These are phyloP conservation scores for Gadopsis bispinosus DNA, from an alignment of 2,797 vertebrate genomes.

Conservation along the genomic window DNA sequence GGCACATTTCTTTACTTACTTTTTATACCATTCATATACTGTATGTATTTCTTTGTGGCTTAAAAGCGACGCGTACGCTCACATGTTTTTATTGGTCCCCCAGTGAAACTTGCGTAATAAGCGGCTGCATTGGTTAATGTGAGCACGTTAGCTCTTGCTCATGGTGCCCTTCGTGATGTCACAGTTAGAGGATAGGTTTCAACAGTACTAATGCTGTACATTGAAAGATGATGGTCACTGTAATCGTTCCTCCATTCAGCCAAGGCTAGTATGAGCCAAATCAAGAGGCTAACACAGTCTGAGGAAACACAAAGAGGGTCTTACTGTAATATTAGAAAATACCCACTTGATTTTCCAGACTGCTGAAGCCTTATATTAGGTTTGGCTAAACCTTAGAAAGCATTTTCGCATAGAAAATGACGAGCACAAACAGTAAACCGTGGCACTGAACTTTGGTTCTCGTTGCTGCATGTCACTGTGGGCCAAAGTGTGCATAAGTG, in stretches of 20 bases:
- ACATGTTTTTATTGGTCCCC: too few species aligned
- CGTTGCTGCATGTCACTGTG: conserved; percentile 2
- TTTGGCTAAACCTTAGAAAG: conserved; percentile 7
- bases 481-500: not conserved
- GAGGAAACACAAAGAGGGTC: not conserved
- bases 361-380: conserved; percentile 11
- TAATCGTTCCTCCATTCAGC: not conserved
- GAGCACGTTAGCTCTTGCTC: too few species aligned
- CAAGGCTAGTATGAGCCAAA: not conserved
- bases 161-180: too few species aligned
- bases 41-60: too few species aligned
- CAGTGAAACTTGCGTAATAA: too few species aligned
- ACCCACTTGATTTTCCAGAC: not conserved
- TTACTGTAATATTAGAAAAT: not conserved
- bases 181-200: not conserved
- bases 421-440: not conserved
- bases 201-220: not conserved
- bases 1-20: too few species aligned
- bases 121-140: too few species aligned
- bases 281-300: not conserved
- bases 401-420: conserved; percentile 9
- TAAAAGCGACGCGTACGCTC: too few species aligned
- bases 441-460: not conserved
- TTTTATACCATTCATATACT: too few species aligned
- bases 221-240: not conserved